Percentiles rank a stretch among this genome's conserved stretches.
These are phyloP conservation scores for Drosophila prosaltans DNA, from an alignment of 1,140 invertebrate genomes.

Conservation along the genomic window DNA sequence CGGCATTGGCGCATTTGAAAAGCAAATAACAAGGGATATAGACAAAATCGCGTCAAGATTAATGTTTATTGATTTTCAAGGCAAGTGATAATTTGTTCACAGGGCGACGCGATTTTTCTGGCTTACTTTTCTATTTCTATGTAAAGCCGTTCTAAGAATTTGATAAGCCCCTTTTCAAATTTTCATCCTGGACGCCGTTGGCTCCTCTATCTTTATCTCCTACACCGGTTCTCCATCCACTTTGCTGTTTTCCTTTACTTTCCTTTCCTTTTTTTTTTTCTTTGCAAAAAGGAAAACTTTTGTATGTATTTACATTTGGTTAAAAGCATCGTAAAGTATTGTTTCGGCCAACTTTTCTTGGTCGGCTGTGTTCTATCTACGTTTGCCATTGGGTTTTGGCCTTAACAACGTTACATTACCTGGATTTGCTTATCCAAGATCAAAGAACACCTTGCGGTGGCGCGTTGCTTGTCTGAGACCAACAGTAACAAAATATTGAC, in stretches of 20 bases:
- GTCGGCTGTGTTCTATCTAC: constrained; percentile 7
- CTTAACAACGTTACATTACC: neutral
- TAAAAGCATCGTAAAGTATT: constrained; percentile 50
- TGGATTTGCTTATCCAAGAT: constrained; percentile 50
- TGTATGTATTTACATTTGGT: constrained; percentile 62
- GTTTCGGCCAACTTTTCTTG: constrained; percentile 15
- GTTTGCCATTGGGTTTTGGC: constrained; percentile 14
- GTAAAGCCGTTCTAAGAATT: constrained; percentile 67
- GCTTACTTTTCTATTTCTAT: constrained; percentile 74
- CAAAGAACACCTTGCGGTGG: constrained; percentile 37
- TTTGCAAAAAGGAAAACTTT: constrained; percentile 44
- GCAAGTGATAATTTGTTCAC: constrained; percentile 63
- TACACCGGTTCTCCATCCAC: neutral
- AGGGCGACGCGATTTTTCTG: constrained; percentile 46
- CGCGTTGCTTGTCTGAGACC: neutral
- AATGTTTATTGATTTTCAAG: constrained; percentile 77
- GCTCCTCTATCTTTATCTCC: neutral
- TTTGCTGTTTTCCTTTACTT: neutral
- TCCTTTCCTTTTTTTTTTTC: neutral
- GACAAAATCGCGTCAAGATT: constrained; percentile 77
- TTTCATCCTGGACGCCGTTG: constrained; percentile 26
- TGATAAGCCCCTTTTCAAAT: constrained; percentile 72
- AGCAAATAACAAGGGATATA: constrained; percentile 72
- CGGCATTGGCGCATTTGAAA: constrained; percentile 22
- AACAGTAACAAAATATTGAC: constrained; percentile 1